phyloP scores from a whole-genome alignment of 2,797 vertebrate genomes.

The Todus mexicanus region DNA sequence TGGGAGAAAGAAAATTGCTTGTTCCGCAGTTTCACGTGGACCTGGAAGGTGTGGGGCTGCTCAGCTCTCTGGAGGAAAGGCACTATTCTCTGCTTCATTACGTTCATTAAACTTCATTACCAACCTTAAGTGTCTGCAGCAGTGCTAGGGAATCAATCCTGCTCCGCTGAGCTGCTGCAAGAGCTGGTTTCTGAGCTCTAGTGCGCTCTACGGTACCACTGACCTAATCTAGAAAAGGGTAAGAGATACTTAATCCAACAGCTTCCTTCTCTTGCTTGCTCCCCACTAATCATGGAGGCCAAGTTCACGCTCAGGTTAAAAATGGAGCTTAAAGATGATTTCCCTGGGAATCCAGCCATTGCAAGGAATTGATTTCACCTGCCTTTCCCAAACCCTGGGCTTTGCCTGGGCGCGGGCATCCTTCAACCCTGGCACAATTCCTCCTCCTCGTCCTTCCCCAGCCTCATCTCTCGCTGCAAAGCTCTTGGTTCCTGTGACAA shows the following conservation, averaged over 20 bases:
- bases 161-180: background rate
- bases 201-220: background rate
- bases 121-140: background rate
- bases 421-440: background rate
- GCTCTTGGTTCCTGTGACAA: background rate
- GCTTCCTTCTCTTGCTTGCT: background rate
- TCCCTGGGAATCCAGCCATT: background rate
- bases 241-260: slow-evolving; percentile 4
- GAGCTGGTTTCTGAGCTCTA: background rate
- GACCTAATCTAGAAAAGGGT: slow-evolving; percentile 8
- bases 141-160: background rate
- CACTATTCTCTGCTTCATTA: slow-evolving; percentile 33
- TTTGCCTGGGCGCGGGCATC: background rate
- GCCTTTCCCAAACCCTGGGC: background rate
- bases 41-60: background rate
- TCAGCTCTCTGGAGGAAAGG: background rate
- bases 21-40: background rate
- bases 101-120: slow-evolving; percentile 40
- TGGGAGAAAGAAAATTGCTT: background rate
- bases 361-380: background rate
- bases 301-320: background rate
- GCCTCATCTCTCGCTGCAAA: background rate
- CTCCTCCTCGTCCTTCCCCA: background rate
- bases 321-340: background rate
- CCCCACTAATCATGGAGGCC: background rate